Percentiles rank a stretch among this genome's conserved stretches.
Evolutionary conservation across 2,888 invertebrate species (phyloP).

Genomic region (Odontothrips loti): DNA sequence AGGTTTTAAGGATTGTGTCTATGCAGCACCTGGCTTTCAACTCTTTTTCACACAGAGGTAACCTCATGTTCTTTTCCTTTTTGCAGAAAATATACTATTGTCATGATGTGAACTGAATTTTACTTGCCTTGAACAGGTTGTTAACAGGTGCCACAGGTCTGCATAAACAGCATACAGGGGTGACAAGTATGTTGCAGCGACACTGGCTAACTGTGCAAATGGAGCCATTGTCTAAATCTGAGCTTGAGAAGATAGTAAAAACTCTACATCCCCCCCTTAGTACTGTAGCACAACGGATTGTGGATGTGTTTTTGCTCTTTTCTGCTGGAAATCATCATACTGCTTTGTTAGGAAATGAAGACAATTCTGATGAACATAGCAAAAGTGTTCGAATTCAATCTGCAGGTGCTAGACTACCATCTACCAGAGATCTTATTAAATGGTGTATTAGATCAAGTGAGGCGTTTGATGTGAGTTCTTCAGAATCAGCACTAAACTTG

Average conservation of each 20-base stretch:
- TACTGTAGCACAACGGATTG: slow-evolving; percentile 70
- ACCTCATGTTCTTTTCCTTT: slow-evolving; percentile 23
- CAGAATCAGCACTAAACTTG: slow-evolving; percentile 63
- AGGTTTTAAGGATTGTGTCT: slow-evolving; percentile 78
- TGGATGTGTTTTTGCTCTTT: slow-evolving; percentile 78
- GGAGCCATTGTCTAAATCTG: slow-evolving; percentile 68
- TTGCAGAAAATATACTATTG: not conserved
- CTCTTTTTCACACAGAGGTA: slow-evolving; percentile 81
- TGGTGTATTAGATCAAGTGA: slow-evolving; percentile 77
- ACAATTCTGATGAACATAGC: slow-evolving; percentile 40
- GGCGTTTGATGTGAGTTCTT: slow-evolving; percentile 69
- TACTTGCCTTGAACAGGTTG: slow-evolving; percentile 49
- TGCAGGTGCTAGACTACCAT: slow-evolving; percentile 18
- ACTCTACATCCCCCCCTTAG: slow-evolving; percentile 63
- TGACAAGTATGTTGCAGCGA: slow-evolving; percentile 70
- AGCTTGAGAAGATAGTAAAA: slow-evolving; percentile 69
- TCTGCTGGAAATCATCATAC: slow-evolving; percentile 63
- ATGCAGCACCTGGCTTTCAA: slow-evolving; percentile 80
- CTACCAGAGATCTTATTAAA: slow-evolving; percentile 77
- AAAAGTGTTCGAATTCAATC: not conserved
- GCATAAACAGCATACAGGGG: slow-evolving; percentile 58
- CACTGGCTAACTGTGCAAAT: slow-evolving; percentile 77
- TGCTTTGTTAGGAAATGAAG: slow-evolving; percentile 46
- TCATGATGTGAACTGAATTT: no score
- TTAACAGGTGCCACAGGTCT: slow-evolving; percentile 58